A percentile compares a stretch with the other conserved stretches of the same genome.
Evolutionary conservation across 2,888 invertebrate genomes (phyloP).

Genomic region (Tromatobia lineatoria): DNA sequence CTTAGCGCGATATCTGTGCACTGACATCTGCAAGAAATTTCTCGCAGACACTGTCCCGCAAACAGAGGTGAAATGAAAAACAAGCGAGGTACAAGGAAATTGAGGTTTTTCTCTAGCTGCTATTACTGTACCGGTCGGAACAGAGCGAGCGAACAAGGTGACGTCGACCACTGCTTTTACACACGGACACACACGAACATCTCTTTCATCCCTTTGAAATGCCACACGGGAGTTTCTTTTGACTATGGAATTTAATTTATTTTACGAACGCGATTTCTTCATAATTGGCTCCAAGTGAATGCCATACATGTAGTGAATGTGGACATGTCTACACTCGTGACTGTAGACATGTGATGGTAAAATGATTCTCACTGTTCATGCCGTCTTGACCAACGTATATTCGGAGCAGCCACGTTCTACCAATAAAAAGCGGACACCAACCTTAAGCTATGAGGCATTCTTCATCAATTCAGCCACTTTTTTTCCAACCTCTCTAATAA

Average conservation of each 20-base stretch:
- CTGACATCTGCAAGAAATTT: too few species aligned
- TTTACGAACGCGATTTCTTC: not conserved
- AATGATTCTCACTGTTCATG: too few species aligned
- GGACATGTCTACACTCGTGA: too few species aligned
- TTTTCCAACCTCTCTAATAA: too few species aligned
- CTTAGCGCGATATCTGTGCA: not conserved
- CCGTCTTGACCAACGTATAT: too few species aligned
- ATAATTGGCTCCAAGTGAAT: slow-evolving; percentile 7
- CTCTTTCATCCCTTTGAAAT: slow-evolving; percentile 4
- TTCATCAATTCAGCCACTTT: too few species aligned
- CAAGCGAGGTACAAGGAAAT: not conserved
- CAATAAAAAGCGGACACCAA: too few species aligned
- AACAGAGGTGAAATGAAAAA: slow-evolving; percentile 4
- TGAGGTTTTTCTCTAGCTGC: not conserved
- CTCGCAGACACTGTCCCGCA: not conserved
- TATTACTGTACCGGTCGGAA: not conserved
- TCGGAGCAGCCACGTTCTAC: too few species aligned
- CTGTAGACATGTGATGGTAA: too few species aligned
- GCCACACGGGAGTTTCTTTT: not conserved
- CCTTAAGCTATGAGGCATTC: too few species aligned
- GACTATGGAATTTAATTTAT: not conserved
- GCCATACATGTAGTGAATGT: not conserved
- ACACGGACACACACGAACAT: not conserved
- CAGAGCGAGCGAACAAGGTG: not conserved
- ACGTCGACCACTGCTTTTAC: not conserved